Evolutionary conservation across 1,140 invertebrate species (phyloP), one percentile per base, ranked within the genome.

Genomic region (Leptestheria dahalacensis): DNA sequence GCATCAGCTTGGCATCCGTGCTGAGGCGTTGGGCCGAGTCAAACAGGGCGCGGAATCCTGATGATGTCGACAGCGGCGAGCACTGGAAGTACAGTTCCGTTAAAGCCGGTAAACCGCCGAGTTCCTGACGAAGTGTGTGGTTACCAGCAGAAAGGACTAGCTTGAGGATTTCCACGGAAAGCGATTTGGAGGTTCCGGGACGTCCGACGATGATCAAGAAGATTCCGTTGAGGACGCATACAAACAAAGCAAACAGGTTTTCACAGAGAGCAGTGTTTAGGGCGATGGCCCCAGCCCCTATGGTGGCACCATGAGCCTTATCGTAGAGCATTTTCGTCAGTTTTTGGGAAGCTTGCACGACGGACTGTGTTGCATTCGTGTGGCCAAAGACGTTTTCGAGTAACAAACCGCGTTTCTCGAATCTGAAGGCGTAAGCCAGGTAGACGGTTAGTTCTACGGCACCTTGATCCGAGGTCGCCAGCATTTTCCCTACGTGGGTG

Each of bases 141-240:
- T 55, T 55, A 9, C 53, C 53, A 15, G 53, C 26, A 2, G 53
- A 55, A 1, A 55, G 28, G 3, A 55, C 53, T 12, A 55, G 2
- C 33, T 55, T 55, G 25, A 55, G 53, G 12, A 55, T 55, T 41
- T 55, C 53, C 3, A 55, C 53, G 2, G 53, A 55, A 26, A 55
- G 11, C 1, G 53, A 55, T 20, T 55, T 55, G 25, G 53, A 55
- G 11, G 53, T 29, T 41, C 53, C 53, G 33, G 53, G 53, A 0
- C 53, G 23, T 55, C 53, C 53, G 3, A 55, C 53, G 0, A 55
- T 55, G 20, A 55, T 55, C 24, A 55, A 20, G 28, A 55, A 55
- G 4, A 55, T 55, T 29, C 53, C 53, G 53, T 55, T 55, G 21
- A 55, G 26, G 15, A 55, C 53, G 53, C 53, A 55, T 2, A 55